Base-by-base conservation (phyloP, 2,113 vertebrate species). In the Corapipo altera region DNA sequence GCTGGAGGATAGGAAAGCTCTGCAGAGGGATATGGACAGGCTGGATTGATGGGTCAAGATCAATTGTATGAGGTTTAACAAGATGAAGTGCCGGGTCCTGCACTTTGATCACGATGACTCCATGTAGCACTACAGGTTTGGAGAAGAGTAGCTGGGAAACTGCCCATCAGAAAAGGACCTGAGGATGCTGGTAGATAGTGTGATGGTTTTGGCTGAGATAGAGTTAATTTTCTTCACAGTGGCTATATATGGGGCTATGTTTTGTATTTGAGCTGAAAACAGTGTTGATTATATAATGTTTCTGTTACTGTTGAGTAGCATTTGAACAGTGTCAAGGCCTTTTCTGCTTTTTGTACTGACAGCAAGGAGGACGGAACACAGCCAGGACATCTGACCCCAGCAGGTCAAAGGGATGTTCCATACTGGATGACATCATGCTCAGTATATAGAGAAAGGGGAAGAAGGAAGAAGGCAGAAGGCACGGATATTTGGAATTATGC, bases 31-130 rank as follows among this genome's bases (percentile, higher is more conserved):
- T 62, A 10, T 41, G n/a, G 46, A 39, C 16, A 15, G 33, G 14
- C 27, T 75, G 24, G 71, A 35, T 27, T 30, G 11, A 30, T 48
- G 20, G 24, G 19, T 20, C 12, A 24, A 61, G 67, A 9, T 4
- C 39, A 35, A 1, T 22, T 8, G 7, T 35, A 22, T 35, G 26
- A 48, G 7, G 13, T 61, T 41, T n/a, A 75, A 30, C 21, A 54
- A 54, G 16, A 6, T 0, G 0, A 61, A 35, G 9, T 41, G 13
- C 39, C 17, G 6, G 12, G n/a, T 69, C 54, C 55, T 35, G 11
- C 49, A 49, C 11, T n/a, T 44, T 7, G 5, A 30, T 33, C 19
- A 26, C 2, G 57, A 41, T 49, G 54, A 35, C 4, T 6, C 20
- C 30, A 20, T 54, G 55, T 24, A 78, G 28, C 4, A 4, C 24